Conservation (phyloP, 2,888 invertebrate genomes). For the Philereme transversata region DNA sequence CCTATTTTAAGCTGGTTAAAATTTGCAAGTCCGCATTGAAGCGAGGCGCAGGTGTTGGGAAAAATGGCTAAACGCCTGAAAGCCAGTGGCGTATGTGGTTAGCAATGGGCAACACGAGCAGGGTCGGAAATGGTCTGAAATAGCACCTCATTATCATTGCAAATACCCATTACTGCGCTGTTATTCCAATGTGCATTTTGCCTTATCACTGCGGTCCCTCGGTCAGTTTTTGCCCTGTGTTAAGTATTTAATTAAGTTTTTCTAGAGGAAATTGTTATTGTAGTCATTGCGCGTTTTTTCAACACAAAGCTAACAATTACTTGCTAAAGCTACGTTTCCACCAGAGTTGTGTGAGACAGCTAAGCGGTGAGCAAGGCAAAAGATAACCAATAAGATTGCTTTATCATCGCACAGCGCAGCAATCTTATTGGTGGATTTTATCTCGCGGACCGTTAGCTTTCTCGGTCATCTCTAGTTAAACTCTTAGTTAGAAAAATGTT, state of each 20-base stretch:
- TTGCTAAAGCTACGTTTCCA: too few species aligned
- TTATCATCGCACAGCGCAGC: too few species aligned
- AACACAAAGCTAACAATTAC: too few species aligned
- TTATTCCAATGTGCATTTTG: conserved; percentile 22
- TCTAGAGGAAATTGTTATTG: too few species aligned
- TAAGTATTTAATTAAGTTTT: background rate
- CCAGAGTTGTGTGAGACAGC: too few species aligned
- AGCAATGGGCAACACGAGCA: conserved; percentile 20
- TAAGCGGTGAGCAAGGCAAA: too few species aligned
- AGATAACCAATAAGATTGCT: too few species aligned
- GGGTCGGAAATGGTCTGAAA: conserved; percentile 22
- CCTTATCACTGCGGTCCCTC: conserved; percentile 28
- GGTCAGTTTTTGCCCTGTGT: conserved; percentile 16
- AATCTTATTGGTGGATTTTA: too few species aligned
- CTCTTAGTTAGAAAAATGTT: too few species aligned
- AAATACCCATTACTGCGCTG: conserved; percentile 23
- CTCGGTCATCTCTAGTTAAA: too few species aligned
- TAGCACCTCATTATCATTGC: conserved; percentile 32
- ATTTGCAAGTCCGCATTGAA: conserved; percentile 32
- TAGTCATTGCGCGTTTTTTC: too few species aligned
- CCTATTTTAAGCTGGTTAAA: conserved; percentile 32
- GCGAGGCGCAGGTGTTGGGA: conserved; percentile 26
- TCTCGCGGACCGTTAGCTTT: too few species aligned
- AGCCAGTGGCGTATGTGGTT: conserved; percentile 21
- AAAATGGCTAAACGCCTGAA: conserved; percentile 20